phyloP scores from a whole-genome alignment of 2,797 vertebrate genomes.

The Mallotus villosus region DNA sequence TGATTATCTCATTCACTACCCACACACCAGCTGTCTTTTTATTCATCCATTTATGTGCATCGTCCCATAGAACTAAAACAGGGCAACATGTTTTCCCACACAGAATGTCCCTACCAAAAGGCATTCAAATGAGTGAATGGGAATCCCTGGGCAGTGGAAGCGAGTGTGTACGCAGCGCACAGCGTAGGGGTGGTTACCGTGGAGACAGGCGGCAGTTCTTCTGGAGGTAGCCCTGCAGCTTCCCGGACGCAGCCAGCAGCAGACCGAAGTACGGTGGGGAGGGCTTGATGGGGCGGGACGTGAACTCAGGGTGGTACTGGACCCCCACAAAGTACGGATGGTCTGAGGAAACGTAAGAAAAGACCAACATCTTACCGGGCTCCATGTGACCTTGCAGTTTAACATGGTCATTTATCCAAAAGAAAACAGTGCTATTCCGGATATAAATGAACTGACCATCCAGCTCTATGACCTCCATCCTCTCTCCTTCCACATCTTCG shows the following conservation, averaged over 20 bases:
- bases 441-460: constrained; percentile 75
- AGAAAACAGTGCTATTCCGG: too few species aligned
- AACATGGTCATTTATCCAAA: neutral
- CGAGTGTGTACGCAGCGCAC: neutral
- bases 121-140: neutral
- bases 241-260: constrained; percentile 87
- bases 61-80: too few species aligned
- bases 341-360: constrained; percentile 66
- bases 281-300: constrained; percentile 94
- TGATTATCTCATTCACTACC: too few species aligned
- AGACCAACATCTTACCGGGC: too few species aligned
- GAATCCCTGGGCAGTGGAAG: neutral
- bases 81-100: too few species aligned
- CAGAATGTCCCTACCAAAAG: neutral
- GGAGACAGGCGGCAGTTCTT: constrained; percentile 92
- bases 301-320: constrained; percentile 96
- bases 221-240: constrained; percentile 85
- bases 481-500: constrained; percentile 89
- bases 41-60: too few species aligned
- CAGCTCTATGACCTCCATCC: constrained; percentile 94
- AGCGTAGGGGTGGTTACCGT: constrained; percentile 69
- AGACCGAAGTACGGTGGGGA: constrained; percentile 93
- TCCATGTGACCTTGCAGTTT: neutral
- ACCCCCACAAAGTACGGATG: constrained; percentile 94
- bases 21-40: too few species aligned